Percentiles rank a stretch among this genome's conserved stretches.
Evolutionary conservation across 2,888 invertebrate species (phyloP).

Genomic region (Drosophila melanosoma): DNA sequence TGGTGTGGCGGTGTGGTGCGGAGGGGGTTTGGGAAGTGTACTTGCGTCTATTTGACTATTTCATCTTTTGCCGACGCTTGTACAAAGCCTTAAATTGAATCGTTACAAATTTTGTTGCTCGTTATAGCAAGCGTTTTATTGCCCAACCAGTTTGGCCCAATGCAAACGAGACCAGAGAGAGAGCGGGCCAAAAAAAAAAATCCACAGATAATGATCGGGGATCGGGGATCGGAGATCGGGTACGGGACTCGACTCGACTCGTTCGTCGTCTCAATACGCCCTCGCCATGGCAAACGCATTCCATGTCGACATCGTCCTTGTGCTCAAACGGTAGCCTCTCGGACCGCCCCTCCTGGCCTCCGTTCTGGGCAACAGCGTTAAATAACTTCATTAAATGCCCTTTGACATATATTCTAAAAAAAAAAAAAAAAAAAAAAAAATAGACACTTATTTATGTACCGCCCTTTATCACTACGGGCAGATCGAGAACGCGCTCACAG

Average conservation of each 20-base stretch:
- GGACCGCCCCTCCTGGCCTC: slow-evolving; percentile 36
- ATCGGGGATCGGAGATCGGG: not conserved
- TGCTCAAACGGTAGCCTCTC: slow-evolving; percentile 56
- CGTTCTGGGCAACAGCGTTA: slow-evolving; percentile 56
- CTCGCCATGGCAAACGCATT: slow-evolving; percentile 19
- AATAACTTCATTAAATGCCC: slow-evolving; percentile 81
- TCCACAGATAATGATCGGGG: slow-evolving; percentile 6
- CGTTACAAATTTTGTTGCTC: slow-evolving; percentile 83
- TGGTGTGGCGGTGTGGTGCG: not conserved
- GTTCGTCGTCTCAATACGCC: slow-evolving; percentile 44
- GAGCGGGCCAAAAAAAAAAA: slow-evolving; percentile 19
- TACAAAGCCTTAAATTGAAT: slow-evolving; percentile 82
- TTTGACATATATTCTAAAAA: slow-evolving; percentile 72
- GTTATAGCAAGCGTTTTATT: slow-evolving; percentile 83
- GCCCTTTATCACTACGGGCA: slow-evolving; percentile 41
- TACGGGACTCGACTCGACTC: slow-evolving; percentile 1
- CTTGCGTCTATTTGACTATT: slow-evolving; percentile 75
- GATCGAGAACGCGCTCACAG: slow-evolving; percentile 61
- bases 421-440: slow-evolving; percentile 30
- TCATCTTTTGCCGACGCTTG: slow-evolving; percentile 80
- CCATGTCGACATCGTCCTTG: slow-evolving; percentile 2
- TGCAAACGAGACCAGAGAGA: slow-evolving; percentile 57
- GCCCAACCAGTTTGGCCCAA: slow-evolving; percentile 74
- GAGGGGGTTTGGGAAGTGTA: slow-evolving; percentile 33
- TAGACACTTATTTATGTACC: slow-evolving; percentile 46